phyloP scores from a whole-genome alignment of 35 echinoderm and acorn worm genomes.

The Ophiothrix spiculata region DNA sequence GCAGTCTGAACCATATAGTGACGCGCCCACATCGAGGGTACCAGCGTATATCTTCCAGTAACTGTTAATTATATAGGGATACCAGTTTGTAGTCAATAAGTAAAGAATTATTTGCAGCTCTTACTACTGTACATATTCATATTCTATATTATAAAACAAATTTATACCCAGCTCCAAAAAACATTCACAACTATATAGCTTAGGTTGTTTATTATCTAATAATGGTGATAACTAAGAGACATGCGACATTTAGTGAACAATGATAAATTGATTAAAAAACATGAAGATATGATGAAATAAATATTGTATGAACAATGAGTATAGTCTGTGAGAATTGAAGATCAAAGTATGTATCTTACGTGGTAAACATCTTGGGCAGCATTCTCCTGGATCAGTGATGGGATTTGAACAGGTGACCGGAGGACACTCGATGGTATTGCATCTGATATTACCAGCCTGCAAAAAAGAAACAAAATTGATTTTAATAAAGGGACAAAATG shows the following conservation, averaged over 20 bases:
- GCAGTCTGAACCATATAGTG: no score
- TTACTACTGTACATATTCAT: no score
- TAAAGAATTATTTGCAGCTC: no score
- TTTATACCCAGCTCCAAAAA: no score
- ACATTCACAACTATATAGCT: background rate
- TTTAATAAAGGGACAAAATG: background rate
- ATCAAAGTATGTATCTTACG: slow-evolving; percentile 18
- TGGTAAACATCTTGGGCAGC: slow-evolving; percentile 64
- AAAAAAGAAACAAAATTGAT: slow-evolving; percentile 10
- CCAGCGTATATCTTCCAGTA: no score
- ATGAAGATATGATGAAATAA: background rate
- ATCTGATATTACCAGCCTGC: slow-evolving; percentile 62
- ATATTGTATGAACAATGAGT: background rate
- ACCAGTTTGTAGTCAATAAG: no score
- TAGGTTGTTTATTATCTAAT: background rate
- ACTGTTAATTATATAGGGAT: no score
- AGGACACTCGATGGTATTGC: slow-evolving; percentile 45
- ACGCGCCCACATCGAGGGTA: no score
- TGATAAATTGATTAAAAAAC: background rate
- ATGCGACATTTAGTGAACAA: background rate
- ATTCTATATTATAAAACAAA: no score
- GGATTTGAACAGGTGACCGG: slow-evolving; percentile 37
- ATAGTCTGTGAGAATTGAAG: background rate
- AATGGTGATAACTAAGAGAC: background rate
- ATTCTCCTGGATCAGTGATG: slow-evolving; percentile 35